phyloP scores from a whole-genome alignment of 2,797 vertebrate genomes.

The Gymnothorax javanicus region DNA sequence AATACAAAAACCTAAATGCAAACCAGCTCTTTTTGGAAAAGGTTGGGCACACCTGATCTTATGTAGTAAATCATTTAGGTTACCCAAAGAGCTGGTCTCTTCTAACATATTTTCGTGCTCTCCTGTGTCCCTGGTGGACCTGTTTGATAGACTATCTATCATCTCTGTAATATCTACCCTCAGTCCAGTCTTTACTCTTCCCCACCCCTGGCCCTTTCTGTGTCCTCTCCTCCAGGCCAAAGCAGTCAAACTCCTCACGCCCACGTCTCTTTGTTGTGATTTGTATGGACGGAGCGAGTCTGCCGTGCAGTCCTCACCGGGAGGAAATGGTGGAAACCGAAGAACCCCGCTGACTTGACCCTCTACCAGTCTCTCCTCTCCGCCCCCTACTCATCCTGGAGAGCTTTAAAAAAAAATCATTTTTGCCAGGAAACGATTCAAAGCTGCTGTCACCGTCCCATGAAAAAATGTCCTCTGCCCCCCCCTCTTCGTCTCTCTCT shows the following conservation, averaged over 20 bases:
- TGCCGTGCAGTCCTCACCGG: neutral
- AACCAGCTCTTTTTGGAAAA: no score
- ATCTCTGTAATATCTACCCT: neutral
- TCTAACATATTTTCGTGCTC: neutral
- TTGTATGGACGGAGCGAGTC: neutral
- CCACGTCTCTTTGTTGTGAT: neutral
- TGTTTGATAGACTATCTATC: neutral
- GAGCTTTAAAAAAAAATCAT: neutral
- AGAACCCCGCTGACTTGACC: neutral
- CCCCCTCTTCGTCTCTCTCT: neutral
- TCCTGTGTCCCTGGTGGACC: neutral
- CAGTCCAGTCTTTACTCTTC: neutral
- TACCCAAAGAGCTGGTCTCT: neutral
- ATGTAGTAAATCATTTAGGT: neutral
- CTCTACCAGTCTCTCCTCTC: neutral
- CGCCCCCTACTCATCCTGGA: constrained; percentile 2
- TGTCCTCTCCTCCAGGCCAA: neutral
- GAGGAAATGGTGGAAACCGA: neutral
- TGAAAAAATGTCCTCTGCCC: neutral
- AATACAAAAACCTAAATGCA: no score
- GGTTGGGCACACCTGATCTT: no score
- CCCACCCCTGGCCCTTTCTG: neutral
- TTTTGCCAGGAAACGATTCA: constrained; percentile 11
- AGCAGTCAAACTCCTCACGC: neutral
- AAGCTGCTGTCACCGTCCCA: neutral